Conservation (phyloP, 2,888 invertebrate species). For the Galerucella pusilla region DNA sequence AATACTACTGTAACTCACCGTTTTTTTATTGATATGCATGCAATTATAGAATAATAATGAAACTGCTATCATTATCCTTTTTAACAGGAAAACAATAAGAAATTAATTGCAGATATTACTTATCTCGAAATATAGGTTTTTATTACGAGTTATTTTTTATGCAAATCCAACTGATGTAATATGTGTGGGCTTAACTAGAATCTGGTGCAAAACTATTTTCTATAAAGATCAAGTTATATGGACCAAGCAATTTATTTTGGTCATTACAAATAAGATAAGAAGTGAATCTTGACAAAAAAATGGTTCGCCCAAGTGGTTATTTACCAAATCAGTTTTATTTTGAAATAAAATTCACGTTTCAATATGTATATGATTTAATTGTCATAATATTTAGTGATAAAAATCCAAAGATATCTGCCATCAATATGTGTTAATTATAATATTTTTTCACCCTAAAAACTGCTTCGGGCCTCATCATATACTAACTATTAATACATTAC, state of each 20-base stretch:
- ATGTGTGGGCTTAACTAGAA: background rate
- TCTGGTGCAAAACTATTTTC: too few relatives aligned
- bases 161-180: background rate
- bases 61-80: background rate
- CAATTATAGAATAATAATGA: background rate
- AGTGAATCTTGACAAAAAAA: background rate
- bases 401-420: slow-evolving; percentile 62
- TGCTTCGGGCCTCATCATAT: slow-evolving; percentile 57
- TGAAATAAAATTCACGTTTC: slow-evolving; percentile 51
- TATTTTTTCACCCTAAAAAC: slow-evolving; percentile 53
- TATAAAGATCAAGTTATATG: too few relatives aligned
- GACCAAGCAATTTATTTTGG: too few relatives aligned
- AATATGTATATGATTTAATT: slow-evolving; percentile 64
- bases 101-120: background rate
- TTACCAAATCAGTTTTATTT: background rate
- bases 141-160: background rate
- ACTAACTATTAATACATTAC: slow-evolving; percentile 32
- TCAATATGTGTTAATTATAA: slow-evolving; percentile 59
- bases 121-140: background rate
- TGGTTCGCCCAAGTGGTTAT: background rate
- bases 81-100: slow-evolving; percentile 4
- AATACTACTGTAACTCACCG: background rate
- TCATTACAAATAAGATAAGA: too few relatives aligned
- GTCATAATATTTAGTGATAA: slow-evolving; percentile 63
- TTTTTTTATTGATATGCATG: background rate